Evolutionary conservation across 2,797 vertebrate genomes (phyloP).

Genomic region (Chelon auratus): DNA sequence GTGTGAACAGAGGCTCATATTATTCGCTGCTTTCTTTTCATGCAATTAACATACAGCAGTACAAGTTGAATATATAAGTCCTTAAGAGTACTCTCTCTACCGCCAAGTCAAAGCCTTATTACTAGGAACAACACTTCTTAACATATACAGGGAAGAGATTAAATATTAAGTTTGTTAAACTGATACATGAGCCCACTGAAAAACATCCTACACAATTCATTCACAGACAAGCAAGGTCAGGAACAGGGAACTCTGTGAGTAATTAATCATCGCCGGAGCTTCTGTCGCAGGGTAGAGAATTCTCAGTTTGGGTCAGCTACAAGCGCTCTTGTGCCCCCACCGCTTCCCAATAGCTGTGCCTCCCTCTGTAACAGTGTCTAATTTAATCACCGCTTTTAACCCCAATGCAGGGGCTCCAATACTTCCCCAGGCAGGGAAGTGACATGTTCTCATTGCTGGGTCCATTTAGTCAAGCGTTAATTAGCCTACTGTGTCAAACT

Average conservation of each 20-base stretch:
- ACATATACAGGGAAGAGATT: constrained; percentile 7
- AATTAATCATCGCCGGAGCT: constrained; percentile 38
- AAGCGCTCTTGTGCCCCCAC: constrained; percentile 2
- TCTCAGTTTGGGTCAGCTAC: constrained; percentile 24
- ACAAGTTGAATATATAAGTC: neutral
- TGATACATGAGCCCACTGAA: constrained; percentile 16
- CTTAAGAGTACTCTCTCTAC: constrained; percentile 2
- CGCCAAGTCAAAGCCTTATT: constrained; percentile 14
- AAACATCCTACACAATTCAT: constrained; percentile 27
- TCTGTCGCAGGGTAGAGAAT: constrained; percentile 38
- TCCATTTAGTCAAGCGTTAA: constrained; percentile 46
- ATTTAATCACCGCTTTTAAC: constrained; percentile 62
- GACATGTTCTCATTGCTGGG: constrained; percentile 27
- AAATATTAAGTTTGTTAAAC: constrained; percentile 16
- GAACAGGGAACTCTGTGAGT: neutral
- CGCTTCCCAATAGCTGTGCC: neutral
- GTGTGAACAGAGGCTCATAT: neutral
- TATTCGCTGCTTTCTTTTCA: neutral
- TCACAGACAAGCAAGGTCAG: constrained; percentile 22
- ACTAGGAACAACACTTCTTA: neutral
- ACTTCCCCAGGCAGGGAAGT: constrained; percentile 27
- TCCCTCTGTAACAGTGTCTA: constrained; percentile 31
- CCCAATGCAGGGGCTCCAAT: constrained; percentile 36
- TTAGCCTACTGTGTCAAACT: constrained; percentile 33
- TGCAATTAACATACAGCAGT: neutral